Evolutionary conservation across 2,888 invertebrate species (phyloP).

Genomic region (Diadegma fenestrale): DNA sequence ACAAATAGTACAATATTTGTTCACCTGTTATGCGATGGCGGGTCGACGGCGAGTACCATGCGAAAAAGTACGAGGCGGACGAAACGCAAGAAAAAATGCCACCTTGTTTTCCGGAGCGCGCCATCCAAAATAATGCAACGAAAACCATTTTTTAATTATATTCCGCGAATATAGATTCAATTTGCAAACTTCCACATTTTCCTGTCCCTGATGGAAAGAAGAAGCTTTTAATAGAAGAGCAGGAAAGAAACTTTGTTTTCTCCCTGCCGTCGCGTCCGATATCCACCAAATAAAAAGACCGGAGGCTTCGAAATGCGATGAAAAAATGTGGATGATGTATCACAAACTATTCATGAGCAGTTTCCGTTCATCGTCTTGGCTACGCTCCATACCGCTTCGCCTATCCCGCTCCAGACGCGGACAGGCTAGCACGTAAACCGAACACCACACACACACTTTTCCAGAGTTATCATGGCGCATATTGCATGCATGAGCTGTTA

Average conservation of each 20-base stretch:
- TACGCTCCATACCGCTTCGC: slow-evolving; percentile 25
- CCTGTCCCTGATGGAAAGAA: slow-evolving; percentile 31
- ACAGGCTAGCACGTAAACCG: neutral
- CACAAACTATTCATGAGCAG: slow-evolving; percentile 58
- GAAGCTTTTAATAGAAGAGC: slow-evolving; percentile 7
- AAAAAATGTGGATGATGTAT: slow-evolving; percentile 55
- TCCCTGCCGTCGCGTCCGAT: neutral
- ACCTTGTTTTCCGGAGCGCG: neutral
- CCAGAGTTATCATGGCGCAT: slow-evolving; percentile 13
- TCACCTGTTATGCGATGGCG: slow-evolving; percentile 32
- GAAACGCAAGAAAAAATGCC: neutral
- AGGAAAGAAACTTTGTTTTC: neutral
- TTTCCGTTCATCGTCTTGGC: slow-evolving; percentile 56
- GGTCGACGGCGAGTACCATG: neutral
- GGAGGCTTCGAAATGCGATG: slow-evolving; percentile 17
- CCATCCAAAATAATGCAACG: slow-evolving; percentile 12
- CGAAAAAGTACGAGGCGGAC: neutral
- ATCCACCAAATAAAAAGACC: slow-evolving; percentile 5
- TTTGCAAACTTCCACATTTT: neutral
- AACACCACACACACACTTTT: neutral
- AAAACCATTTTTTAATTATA: slow-evolving; percentile 26
- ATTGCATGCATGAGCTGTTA: slow-evolving; percentile 39
- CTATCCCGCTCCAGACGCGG: neutral
- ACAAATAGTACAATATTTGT: slow-evolving; percentile 37
- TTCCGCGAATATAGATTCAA: neutral